A percentile compares a stretch with the other conserved stretches of the same genome.
These are phyloP conservation scores for Cantharis flavilabris DNA, from an alignment of 2,888 invertebrate genomes.

Conservation along the genomic window DNA sequence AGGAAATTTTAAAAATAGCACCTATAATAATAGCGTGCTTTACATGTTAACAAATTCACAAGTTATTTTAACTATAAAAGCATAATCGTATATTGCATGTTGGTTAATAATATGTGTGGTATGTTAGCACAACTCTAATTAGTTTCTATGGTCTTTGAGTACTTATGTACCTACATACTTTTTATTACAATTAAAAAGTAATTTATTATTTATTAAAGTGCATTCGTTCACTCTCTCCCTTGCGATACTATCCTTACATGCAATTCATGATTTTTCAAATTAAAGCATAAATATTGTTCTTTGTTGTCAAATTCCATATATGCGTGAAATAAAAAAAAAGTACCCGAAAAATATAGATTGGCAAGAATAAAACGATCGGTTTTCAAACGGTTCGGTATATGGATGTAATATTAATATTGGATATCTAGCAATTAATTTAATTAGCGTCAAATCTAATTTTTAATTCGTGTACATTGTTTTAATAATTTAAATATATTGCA, in stretches of 20 bases:
- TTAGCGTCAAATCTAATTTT: not conserved
- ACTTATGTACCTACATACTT: not conserved
- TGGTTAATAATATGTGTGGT: not conserved
- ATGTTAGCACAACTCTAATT: not conserved
- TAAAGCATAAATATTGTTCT: not conserved
- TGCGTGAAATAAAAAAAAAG: not conserved
- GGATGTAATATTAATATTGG: not conserved
- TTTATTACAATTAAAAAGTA: not conserved
- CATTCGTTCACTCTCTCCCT: not conserved
- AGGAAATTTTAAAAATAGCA: not conserved
- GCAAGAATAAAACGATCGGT: not conserved
- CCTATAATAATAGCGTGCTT: not conserved
- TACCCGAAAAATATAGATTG: not conserved
- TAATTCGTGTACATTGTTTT: not conserved
- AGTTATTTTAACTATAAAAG: not conserved
- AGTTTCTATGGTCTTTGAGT: not conserved
- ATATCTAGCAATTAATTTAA: not conserved
- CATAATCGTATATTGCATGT: not conserved
- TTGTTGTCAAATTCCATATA: not conserved
- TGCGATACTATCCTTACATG: not conserved
- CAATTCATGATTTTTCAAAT: not conserved
- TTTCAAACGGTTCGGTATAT: not conserved
- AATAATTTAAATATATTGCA: not conserved
- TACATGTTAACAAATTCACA: not conserved
- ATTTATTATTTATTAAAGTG: not conserved